phyloP scores from a whole-genome alignment of 2,888 invertebrate species.

The Epistrophe grossulariae region DNA sequence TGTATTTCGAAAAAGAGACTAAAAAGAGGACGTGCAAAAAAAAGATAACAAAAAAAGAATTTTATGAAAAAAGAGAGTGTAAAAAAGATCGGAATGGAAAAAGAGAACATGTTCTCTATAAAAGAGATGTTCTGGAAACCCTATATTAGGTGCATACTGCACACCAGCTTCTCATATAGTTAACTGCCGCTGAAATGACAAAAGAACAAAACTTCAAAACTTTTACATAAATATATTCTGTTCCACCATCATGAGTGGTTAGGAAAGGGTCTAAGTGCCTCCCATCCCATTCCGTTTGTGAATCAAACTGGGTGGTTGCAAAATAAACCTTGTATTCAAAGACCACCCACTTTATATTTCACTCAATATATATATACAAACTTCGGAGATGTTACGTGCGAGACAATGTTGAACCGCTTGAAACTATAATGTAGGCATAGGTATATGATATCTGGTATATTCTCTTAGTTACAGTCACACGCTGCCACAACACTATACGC shows the following conservation, averaged over 20 bases:
- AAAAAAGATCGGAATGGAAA: too few relatives aligned
- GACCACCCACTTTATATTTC: constrained; percentile 20
- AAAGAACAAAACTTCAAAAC: not conserved
- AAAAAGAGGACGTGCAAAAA: too few relatives aligned
- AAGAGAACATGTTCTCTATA: too few relatives aligned
- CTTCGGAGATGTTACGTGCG: constrained; percentile 36
- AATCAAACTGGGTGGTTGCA: not conserved
- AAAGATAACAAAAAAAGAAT: too few relatives aligned
- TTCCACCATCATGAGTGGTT: not conserved
- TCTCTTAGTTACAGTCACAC: constrained; percentile 15
- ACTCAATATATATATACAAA: constrained; percentile 47
- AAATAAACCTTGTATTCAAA: not conserved
- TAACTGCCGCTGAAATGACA: constrained; percentile 5
- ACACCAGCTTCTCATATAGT: not conserved
- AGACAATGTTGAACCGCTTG: constrained; percentile 7
- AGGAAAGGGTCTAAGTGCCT: not conserved
- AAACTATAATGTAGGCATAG: not conserved
- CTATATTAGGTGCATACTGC: too few relatives aligned
- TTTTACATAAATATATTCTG: not conserved
- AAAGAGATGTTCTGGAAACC: too few relatives aligned
- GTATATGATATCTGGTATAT: constrained; percentile 42
- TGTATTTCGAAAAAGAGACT: too few relatives aligned
- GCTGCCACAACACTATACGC: constrained; percentile 13
- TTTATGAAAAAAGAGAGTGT: too few relatives aligned
- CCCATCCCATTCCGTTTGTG: not conserved